These are phyloP conservation scores for Catamblyrhynchus diadema DNA, from an alignment of 2,797 vertebrate genomes.

Conservation along the genomic window DNA sequence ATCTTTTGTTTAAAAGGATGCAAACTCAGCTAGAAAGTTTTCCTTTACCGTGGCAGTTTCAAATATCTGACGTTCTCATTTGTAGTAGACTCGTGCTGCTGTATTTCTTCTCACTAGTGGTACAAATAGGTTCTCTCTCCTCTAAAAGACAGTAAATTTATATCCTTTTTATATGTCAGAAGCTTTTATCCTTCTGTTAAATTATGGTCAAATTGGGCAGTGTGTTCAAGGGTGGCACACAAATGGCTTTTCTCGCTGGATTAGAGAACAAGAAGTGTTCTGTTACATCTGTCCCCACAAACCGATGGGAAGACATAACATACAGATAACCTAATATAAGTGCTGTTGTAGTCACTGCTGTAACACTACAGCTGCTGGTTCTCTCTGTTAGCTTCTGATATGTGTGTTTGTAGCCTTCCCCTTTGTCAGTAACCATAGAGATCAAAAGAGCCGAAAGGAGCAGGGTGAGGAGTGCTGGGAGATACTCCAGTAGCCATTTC, in stretches of 20 bases:
- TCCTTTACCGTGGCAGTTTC: background rate
- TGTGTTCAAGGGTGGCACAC: background rate
- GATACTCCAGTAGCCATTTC: constrained; percentile 8
- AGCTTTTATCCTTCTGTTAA: background rate
- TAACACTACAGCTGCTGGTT: background rate
- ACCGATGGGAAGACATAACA: background rate
- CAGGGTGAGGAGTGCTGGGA: background rate
- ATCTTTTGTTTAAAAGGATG: background rate
- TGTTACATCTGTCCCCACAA: background rate
- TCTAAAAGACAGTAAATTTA: background rate
- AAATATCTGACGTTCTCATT: background rate
- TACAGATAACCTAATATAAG: background rate
- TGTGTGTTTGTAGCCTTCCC: background rate
- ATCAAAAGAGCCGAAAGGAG: constrained; percentile 21
- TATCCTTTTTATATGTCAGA: background rate
- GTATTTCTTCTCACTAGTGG: background rate
- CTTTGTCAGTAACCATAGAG: background rate
- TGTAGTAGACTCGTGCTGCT: background rate
- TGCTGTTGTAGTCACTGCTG: background rate
- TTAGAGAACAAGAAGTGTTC: background rate
- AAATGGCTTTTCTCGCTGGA: background rate
- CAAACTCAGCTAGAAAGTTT: background rate
- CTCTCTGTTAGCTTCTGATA: background rate
- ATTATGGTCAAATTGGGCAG: background rate
- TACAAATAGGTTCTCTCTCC: background rate